Base-by-base conservation (phyloP, 2,888 invertebrate species). In the Alentia gelatinosa region DNA sequence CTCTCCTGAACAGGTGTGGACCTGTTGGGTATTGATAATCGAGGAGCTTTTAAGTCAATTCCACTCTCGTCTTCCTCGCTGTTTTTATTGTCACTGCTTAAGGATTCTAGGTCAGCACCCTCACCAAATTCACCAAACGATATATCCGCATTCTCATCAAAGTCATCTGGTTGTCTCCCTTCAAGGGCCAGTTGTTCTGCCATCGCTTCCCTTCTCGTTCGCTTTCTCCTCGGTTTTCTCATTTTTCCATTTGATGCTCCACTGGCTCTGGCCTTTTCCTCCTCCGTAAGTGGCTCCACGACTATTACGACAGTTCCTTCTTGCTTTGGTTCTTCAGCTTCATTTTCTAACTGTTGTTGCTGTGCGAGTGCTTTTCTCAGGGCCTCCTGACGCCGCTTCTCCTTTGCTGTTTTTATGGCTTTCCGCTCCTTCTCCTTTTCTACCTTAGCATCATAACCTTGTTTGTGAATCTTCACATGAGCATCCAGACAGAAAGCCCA, bases 401-500 rank as follows among this genome's bases (percentile, higher is more conserved):
- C 63, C 37, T 89, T 89, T 30, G 89, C 89, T 23, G 26, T 33
- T 37, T 63, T 63, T 12, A 50, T 23, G 33, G 56, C 89, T 33
- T 23, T 30, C n/a, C 63, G n/a, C 39, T 89, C 89, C 23, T 56
- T 89, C 37, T 89, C 63, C 63, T 89, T 63, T 89, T 63, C 89
- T 23, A 37, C 56, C 35, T 89, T 89, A 35, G 89, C 56, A 63
- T 89, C 89, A 63, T 47, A 89, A 35, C 74, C 74, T n/a, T 90
- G 90, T 37, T 90, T 74, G 47, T 90, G 90, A 33, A 90, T 90
- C 37, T 90, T 90, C 12, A 90, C 33, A 74, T 90, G 90, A 3
- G 90, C 90, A 47, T 90, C 79, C 5, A 90, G 50, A 37, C 90
- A 90, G 79, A 90, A 90, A 3, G 33, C 90, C 90, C 90, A 90